Conservation (phyloP, 1,140 invertebrate genomes). For the Calosoma granatense region DNA sequence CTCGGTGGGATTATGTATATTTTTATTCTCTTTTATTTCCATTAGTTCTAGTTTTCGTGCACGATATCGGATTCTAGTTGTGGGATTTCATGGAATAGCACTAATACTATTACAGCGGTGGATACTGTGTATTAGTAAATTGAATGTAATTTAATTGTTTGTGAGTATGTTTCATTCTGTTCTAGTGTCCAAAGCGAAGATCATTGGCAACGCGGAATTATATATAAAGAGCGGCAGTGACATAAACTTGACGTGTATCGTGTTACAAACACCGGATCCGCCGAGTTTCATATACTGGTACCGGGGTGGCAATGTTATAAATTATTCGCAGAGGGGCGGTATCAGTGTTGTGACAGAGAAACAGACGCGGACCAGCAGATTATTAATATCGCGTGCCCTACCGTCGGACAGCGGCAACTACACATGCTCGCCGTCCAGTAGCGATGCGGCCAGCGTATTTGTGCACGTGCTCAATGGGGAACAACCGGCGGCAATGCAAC, state of each 20-base stretch:
- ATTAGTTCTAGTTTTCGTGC: too few species aligned
- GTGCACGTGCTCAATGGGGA: constrained; percentile 58
- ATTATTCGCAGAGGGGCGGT: constrained; percentile 74
- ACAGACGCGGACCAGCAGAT: constrained; percentile 67
- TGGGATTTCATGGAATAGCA: too few species aligned
- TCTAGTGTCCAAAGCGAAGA: constrained; percentile 81
- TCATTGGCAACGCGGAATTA: constrained; percentile 71
- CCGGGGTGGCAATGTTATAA: constrained; percentile 74
- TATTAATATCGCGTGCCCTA: constrained; percentile 68
- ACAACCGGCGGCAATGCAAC: constrained; percentile 64
- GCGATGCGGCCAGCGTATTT: constrained; percentile 50
- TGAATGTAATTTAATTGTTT: too few species aligned
- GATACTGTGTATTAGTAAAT: too few species aligned
- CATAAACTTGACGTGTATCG: constrained; percentile 82
- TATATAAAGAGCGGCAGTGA: constrained; percentile 81
- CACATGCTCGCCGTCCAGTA: constrained; percentile 55
- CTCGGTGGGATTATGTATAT: too few species aligned
- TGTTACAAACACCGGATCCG: constrained; percentile 75
- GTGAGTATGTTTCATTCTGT: too few species aligned
- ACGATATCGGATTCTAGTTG: too few species aligned
- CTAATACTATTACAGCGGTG: too few species aligned
- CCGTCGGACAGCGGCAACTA: constrained; percentile 78
- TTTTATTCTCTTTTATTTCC: too few species aligned
- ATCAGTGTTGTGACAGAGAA: constrained; percentile 82
- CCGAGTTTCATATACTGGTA: constrained; percentile 89